phyloP scores from a whole-genome alignment of 1,140 invertebrate genomes.

The Penaeus chinensis region DNA sequence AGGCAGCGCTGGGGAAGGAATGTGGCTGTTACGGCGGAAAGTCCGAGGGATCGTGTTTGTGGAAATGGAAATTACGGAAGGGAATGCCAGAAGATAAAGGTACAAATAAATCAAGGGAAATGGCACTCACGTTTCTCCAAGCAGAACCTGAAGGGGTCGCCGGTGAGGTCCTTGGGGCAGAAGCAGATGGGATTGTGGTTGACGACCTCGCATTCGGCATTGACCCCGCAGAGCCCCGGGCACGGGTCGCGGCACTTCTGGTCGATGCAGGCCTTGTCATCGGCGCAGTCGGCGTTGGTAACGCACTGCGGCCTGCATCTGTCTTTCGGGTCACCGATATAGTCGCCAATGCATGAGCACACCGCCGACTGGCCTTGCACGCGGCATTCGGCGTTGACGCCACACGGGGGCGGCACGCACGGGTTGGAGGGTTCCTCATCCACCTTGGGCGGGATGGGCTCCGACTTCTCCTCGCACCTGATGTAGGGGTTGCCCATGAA shows the following conservation, averaged over 20 bases:
- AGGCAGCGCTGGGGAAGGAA: neutral
- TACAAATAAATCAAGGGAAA: neutral
- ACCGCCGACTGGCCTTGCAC: conserved; percentile 46
- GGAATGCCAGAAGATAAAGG: neutral
- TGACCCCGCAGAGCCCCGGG: conserved; percentile 61
- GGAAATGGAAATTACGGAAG: too few relatives aligned
- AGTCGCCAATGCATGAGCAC: conserved; percentile 74
- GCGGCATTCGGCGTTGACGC: conserved; percentile 73
- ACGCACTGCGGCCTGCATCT: conserved; percentile 69
- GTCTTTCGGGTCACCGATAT: conserved; percentile 72
- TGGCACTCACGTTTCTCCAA: conserved; percentile 27
- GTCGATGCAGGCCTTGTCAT: conserved; percentile 68
- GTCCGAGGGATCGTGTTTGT: too few relatives aligned
- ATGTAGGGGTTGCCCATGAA: conserved; percentile 84
- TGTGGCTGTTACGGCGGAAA: too few relatives aligned
- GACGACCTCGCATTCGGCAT: conserved; percentile 77
- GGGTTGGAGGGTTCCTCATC: conserved; percentile 69
- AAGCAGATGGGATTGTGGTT: conserved; percentile 68
- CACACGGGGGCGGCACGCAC: conserved; percentile 75
- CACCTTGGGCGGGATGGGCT: conserved; percentile 40
- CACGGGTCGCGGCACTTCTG: conserved; percentile 67
- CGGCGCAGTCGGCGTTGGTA: conserved; percentile 77
- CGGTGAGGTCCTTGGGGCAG: conserved; percentile 65
- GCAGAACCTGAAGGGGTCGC: conserved; percentile 65
- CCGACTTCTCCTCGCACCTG: conserved; percentile 72